A percentile compares a stretch with the other conserved stretches of the same genome.
phyloP scores from a whole-genome alignment of 2,888 invertebrate genomes.

The Cephus pulcher region DNA sequence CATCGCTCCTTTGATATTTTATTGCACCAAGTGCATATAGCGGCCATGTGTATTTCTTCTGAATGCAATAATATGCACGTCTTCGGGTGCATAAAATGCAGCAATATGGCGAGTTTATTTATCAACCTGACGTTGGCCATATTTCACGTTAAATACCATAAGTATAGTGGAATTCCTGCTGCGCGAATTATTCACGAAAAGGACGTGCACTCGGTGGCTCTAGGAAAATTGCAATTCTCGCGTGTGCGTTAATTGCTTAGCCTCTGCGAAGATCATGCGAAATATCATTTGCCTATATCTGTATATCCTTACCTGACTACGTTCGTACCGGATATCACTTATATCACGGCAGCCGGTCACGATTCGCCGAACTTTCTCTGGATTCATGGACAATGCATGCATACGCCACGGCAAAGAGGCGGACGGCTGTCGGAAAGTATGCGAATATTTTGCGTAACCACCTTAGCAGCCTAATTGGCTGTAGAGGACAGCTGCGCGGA shows the following conservation, averaged over 20 bases:
- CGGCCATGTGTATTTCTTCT: slow-evolving; percentile 40
- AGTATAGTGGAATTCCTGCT: slow-evolving; percentile 38
- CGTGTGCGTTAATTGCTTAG: not conserved
- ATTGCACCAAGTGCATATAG: slow-evolving; percentile 12
- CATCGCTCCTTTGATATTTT: slow-evolving; percentile 27
- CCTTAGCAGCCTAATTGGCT: slow-evolving; percentile 1
- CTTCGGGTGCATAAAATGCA: slow-evolving; percentile 39
- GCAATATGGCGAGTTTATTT: slow-evolving; percentile 49
- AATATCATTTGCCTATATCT: not conserved
- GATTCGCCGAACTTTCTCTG: slow-evolving; percentile 2
- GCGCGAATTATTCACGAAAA: slow-evolving; percentile 14
- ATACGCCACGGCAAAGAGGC: not conserved
- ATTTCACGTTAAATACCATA: slow-evolving; percentile 52
- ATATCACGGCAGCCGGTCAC: not conserved
- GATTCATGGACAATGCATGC: not conserved
- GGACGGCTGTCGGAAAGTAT: not conserved
- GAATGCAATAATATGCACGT: slow-evolving; percentile 26
- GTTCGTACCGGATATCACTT: not conserved
- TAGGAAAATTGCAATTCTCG: not conserved
- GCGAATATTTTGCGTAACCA: not conserved
- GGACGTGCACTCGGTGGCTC: not conserved
- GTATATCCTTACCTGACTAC: not conserved
- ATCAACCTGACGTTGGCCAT: slow-evolving; percentile 51
- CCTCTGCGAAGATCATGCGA: not conserved
- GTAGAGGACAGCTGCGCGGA: slow-evolving; percentile 37